Evolutionary conservation across 2,888 invertebrate genomes (phyloP).

Genomic region (Apamea monoglypha): DNA sequence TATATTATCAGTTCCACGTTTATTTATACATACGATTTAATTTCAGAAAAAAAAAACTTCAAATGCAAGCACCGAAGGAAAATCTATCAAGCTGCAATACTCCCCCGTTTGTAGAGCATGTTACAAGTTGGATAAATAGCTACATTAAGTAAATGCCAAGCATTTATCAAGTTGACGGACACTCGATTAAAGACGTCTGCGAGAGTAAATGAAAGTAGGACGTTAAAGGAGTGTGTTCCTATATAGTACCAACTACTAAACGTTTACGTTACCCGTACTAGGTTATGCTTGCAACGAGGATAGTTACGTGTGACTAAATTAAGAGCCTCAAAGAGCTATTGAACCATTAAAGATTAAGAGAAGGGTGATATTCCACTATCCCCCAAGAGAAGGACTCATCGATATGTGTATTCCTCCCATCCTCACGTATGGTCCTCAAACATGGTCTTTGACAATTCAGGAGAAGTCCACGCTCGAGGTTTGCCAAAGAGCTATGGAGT

Average conservation of each 20-base stretch:
- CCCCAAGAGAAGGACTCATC: too few species aligned
- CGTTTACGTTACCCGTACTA: neutral
- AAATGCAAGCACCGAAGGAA: neutral
- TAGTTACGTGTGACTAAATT: neutral
- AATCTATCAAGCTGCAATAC: constrained; percentile 13
- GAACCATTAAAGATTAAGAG: too few species aligned
- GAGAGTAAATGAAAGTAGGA: constrained; percentile 18
- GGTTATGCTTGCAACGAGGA: neutral
- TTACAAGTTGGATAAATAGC: constrained; percentile 23
- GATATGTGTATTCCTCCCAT: too few species aligned
- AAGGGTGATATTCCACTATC: too few species aligned
- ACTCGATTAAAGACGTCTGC: constrained; percentile 38
- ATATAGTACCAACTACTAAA: neutral
- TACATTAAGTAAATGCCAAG: constrained; percentile 29
- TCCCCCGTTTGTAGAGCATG: neutral
- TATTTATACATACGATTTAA: neutral
- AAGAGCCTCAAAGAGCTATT: too few species aligned
- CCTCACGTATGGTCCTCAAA: too few species aligned
- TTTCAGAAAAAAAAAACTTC: neutral
- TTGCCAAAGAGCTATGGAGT: too few species aligned
- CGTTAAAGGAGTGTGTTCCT: neutral
- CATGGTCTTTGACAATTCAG: too few species aligned
- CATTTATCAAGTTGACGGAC: constrained; percentile 53
- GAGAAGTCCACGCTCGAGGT: too few species aligned
- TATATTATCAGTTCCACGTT: neutral